Evolutionary conservation across 2,888 invertebrate species (phyloP), one percentile per base, ranked within the genome.

Genomic region (Amphipyra berbera): DNA sequence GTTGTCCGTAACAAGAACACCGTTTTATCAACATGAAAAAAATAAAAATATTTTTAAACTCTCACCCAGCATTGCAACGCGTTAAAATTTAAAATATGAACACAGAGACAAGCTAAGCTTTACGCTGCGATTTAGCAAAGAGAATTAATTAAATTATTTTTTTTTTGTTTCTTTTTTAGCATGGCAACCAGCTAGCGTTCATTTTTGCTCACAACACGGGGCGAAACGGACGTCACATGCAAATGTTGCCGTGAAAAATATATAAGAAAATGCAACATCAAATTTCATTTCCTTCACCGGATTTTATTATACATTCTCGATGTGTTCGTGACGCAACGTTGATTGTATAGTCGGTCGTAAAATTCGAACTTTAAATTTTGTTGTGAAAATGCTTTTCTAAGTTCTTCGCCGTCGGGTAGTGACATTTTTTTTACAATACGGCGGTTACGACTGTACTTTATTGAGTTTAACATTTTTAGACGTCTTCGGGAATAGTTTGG

Each of bases 291-390:
- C 85, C 85, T 84, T 75, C 82, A 62, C 79, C 77, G 82, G 83
- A 87, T 90, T 90, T 88, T 87, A 88, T 90, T 88, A 88, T 88
- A 82, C 82, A 81, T 81, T 84, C 74, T 80, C 85, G 87, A 88
- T 87, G 80, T 90, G 89, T 78, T 80, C 71, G 77, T 87, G 92
- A 92, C 90, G 84, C 79, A 69, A 65, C 74, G 73, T 76, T 89
- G 88, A 89, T 90, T 90, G 88, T 89, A 85, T 85, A 85, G 88
- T 79, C 77, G 81, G 79, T 80, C 79, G 84, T 88, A 85, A 87
- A 87, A 86, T 81, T 75, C 61, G 49, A 70, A 78, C 74, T 79
- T 79, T 79, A 81, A 71, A 74, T 73, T 73, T 76, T 74, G 76
- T 69, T 67, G 74, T 58, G 67, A 60, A 78, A 77, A 77, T 75